Percentiles rank a stretch among this genome's conserved stretches.
Conservation (phyloP, 37 sponge, comb jelly and placozoan species). For the Tethya wilhelma region DNA sequence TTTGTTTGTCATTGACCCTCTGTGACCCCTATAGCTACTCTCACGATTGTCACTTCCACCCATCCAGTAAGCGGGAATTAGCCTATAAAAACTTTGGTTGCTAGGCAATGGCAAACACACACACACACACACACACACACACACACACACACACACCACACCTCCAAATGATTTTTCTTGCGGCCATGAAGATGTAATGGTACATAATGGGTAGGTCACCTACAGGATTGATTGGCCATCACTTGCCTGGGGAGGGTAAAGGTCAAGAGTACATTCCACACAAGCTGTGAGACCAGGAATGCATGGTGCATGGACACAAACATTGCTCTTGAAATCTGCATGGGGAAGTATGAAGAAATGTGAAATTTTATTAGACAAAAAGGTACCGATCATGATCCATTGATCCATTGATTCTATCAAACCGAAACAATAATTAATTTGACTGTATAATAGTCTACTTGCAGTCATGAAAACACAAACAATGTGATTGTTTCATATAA, state of each 20-base stretch:
- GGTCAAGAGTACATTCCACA: conserved; percentile 97
- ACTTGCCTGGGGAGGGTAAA: conserved; percentile 97
- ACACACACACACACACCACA: too few relatives aligned
- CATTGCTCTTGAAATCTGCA: conserved; percentile 96
- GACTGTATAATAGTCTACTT: too few relatives aligned
- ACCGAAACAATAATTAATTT: too few relatives aligned
- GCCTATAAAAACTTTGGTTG: conserved; percentile 37
- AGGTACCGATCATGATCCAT: too few relatives aligned
- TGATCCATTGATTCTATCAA: too few relatives aligned
- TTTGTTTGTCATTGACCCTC: conserved; percentile 91
- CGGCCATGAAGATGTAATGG: conserved; percentile 94
- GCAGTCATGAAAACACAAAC: too few relatives aligned
- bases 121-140: too few relatives aligned
- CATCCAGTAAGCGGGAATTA: conserved; percentile 92
- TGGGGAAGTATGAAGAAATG: too few relatives aligned
- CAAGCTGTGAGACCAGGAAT: conserved; percentile 94
- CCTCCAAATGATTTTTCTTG: conserved; percentile 96
- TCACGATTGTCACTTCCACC: conserved; percentile 73
- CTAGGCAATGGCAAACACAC: background rate
- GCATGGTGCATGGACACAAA: conserved; percentile 89
- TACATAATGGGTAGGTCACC: conserved; percentile 97
- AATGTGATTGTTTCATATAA: too few relatives aligned
- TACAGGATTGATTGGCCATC: background rate
- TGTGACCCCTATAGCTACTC: conserved; percentile 83
- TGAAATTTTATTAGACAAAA: too few relatives aligned